Evolutionary conservation across 2,888 invertebrate genomes (phyloP), one percentile per base, ranked within the genome.

Genomic region (Nowickia ferox): DNA sequence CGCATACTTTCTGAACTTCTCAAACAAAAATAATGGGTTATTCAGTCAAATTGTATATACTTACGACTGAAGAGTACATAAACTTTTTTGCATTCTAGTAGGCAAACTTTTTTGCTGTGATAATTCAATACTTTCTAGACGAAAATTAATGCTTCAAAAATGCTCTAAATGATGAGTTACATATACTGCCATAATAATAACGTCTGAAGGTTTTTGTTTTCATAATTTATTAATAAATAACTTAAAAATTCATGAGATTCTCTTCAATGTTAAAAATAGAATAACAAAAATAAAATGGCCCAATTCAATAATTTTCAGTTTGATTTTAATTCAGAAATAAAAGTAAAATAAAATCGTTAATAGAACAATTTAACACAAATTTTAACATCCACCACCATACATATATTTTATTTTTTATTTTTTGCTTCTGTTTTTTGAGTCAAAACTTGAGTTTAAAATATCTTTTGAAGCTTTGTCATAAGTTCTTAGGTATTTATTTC

Each of bases 251-350:
- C 46, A 76, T 71, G 71, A 77, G 76, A 55, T 76, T 76, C 71
- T 82, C 1, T 42, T 69, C 9, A 17, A 13, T 63, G n/a, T 19
- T n/a, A 66, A 1, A 66, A 61, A 55, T 30, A 57, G 44, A 77
- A 66, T 10, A 15, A 65, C n/a, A 71, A 71, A 77, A 65, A 30
- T 83, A 79, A 78, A 84, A 79, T 72, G 84, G 78, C 78, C 84
- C 75, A 84, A 84, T 84, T 75, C 55, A 84, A 84, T 68, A 74
- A 61, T 79, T 84, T 59, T 66, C 74, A 17, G 40, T 72, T 53
- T 68, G 11, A 46, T 46, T 65, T 55, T 77, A 30, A 57, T 76
- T 71, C 22, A 30, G 17, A 48, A 75, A 15, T 15, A 81, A 68
- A 57, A 44, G 48, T 48, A 1, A 30, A 48, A n/a, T 19, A 9